Conservation (phyloP, 2,888 invertebrate genomes). For the Eumacrocentrus americanus region DNA sequence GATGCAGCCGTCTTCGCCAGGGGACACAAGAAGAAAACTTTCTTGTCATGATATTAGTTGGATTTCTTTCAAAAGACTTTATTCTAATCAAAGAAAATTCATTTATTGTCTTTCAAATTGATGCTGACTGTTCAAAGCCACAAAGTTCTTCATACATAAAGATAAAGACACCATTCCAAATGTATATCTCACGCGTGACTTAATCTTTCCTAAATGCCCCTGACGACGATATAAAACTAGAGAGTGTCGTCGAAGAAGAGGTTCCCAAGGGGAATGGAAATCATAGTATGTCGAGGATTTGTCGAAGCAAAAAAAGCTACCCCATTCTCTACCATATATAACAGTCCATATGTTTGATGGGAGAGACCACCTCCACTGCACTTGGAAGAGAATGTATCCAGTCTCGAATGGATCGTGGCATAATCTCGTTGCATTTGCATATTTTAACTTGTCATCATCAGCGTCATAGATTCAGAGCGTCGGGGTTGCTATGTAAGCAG, state of each 20-base stretch:
- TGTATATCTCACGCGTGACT: neutral
- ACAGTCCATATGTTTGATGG: conserved; percentile 21
- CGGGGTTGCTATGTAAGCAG: too few species aligned
- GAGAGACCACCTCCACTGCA: neutral
- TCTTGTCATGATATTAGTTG: too few species aligned
- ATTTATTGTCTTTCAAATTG: too few species aligned
- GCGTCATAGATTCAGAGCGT: conserved; percentile 34
- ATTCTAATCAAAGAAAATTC: too few species aligned
- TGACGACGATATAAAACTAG: neutral
- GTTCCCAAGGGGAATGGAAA: conserved; percentile 1
- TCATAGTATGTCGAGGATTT: neutral
- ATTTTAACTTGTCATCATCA: conserved; percentile 38
- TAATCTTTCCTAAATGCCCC: neutral
- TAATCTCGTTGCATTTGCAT: conserved; percentile 39
- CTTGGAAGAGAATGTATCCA: conserved; percentile 10
- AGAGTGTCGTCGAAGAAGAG: neutral
- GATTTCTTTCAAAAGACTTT: too few species aligned
- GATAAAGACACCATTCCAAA: neutral
- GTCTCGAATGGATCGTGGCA: conserved; percentile 34
- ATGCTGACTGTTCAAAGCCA: too few species aligned
- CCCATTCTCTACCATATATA: too few species aligned
- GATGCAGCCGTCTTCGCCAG: neutral
- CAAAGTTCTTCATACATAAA: neutral
- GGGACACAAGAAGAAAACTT: neutral
- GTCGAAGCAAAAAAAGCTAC: conserved; percentile 20